These are phyloP conservation scores for Endomychus coccineus DNA, from an alignment of 2,888 invertebrate genomes.

Conservation along the genomic window DNA sequence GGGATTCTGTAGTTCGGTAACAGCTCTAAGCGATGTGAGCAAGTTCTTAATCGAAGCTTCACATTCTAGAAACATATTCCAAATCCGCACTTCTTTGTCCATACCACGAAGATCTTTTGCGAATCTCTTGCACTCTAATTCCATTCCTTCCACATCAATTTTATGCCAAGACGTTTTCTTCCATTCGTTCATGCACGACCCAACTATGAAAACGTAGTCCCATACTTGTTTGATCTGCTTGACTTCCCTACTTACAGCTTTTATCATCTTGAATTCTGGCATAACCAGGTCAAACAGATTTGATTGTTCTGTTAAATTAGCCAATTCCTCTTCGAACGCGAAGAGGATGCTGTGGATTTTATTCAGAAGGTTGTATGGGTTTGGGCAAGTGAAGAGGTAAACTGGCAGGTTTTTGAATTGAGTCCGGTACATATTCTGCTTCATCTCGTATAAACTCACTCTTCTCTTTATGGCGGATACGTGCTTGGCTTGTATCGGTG, in stretches of 20 bases:
- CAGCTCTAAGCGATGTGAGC: constrained; percentile 85
- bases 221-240: constrained; percentile 75
- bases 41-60: constrained; percentile 84
- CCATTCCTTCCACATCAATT: constrained; percentile 91
- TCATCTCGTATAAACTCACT: constrained; percentile 70
- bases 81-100: constrained; percentile 70
- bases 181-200: constrained; percentile 82
- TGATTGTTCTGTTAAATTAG: constrained; percentile 63
- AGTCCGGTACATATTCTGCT: constrained; percentile 68
- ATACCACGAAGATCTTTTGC: constrained; percentile 74
- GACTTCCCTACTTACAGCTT: constrained; percentile 67
- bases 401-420: constrained; percentile 56
- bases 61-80: constrained; percentile 72
- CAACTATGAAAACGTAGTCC: constrained; percentile 80
- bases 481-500: constrained; percentile 82
- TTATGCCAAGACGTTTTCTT: constrained; percentile 89
- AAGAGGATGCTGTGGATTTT: constrained; percentile 58
- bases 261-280: constrained; percentile 73
- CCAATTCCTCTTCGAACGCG: constrained; percentile 61
- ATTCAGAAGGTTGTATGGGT: constrained; percentile 64
- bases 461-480: constrained; percentile 80
- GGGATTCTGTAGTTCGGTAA: constrained; percentile 90
- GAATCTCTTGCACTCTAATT: constrained; percentile 85
- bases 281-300: constrained; percentile 78
- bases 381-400: constrained; percentile 56